These are phyloP conservation scores for Graptemys geographica DNA, from an alignment of 2,797 vertebrate genomes.

Conservation along the genomic window DNA sequence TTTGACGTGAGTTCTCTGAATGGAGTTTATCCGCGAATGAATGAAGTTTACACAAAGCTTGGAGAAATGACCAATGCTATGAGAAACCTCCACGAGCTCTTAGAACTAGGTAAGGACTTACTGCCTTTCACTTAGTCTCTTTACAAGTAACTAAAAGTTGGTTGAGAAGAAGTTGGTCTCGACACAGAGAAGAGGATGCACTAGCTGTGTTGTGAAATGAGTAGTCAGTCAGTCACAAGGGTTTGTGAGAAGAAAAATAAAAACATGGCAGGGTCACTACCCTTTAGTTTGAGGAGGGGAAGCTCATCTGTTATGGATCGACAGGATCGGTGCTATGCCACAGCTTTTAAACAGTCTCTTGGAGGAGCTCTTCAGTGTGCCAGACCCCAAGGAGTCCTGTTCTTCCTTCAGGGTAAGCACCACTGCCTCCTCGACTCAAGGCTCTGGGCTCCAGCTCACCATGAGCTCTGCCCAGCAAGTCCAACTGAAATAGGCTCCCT, in stretches of 20 bases:
- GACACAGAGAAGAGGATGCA: not conserved
- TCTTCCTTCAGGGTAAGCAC: not conserved
- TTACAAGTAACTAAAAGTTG: not conserved
- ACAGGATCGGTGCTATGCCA: not conserved
- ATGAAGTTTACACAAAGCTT: conserved; percentile 88
- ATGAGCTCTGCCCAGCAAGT: not conserved
- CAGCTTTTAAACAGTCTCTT: not conserved
- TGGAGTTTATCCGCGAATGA: conserved; percentile 92
- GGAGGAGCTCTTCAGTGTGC: not conserved
- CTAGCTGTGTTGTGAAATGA: not conserved
- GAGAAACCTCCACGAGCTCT: conserved; percentile 87
- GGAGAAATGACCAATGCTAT: conserved; percentile 89
- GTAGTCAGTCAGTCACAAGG: not conserved
- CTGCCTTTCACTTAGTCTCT: not conserved
- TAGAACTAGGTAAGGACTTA: conserved; percentile 84
- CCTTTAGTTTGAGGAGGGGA: not conserved
- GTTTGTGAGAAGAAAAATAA: not conserved
- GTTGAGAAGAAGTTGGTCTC: not conserved
- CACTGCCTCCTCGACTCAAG: not conserved
- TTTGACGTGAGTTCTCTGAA: conserved; percentile 88
- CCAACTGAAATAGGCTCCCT: not conserved
- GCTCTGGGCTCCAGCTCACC: not conserved
- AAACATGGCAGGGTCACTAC: not conserved
- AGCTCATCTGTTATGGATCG: not conserved
- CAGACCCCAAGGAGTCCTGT: not conserved